Evolutionary conservation across 2,888 invertebrate species (phyloP).

Genomic region (Girardia tigrina): DNA sequence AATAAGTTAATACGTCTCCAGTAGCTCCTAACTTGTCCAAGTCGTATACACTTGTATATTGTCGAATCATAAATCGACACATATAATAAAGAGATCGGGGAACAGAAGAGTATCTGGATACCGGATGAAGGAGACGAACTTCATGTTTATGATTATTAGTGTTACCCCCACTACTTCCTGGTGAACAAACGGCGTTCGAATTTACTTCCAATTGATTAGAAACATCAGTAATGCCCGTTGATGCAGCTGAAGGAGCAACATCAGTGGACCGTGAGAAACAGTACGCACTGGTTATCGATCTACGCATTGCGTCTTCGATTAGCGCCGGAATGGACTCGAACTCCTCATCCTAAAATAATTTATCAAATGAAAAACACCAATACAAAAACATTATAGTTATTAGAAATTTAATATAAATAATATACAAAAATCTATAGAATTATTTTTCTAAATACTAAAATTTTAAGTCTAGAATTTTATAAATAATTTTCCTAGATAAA

Average conservation of each 20-base stretch:
- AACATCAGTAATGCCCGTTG: background rate
- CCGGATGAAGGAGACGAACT: conserved; percentile 31
- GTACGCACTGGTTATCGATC: conserved; percentile 23
- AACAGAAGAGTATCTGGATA: conserved; percentile 1
- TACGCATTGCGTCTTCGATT: conserved; percentile 20
- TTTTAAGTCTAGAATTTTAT: no score
- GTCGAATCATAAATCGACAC: conserved; percentile 32
- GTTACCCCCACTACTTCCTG: background rate
- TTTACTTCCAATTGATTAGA: background rate
- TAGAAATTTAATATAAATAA: no score
- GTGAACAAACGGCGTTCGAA: background rate
- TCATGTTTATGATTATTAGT: conserved; percentile 7
- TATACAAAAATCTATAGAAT: no score
- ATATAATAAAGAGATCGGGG: conserved; percentile 32
- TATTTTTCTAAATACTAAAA: no score
- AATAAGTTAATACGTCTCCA: conserved; percentile 16
- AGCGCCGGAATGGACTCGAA: conserved; percentile 28
- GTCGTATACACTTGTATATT: conserved; percentile 18
- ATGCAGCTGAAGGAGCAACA: background rate
- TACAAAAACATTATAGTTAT: no score
- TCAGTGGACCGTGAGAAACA: conserved; percentile 31
- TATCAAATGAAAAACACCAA: no score
- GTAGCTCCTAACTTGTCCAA: conserved; percentile 8
- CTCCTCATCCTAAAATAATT: conserved; percentile 18
- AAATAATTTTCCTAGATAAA: no score